Evolutionary conservation across 2,888 invertebrate genomes (phyloP), one percentile per base, ranked within the genome.

Genomic region (Ochropacha duplaris): DNA sequence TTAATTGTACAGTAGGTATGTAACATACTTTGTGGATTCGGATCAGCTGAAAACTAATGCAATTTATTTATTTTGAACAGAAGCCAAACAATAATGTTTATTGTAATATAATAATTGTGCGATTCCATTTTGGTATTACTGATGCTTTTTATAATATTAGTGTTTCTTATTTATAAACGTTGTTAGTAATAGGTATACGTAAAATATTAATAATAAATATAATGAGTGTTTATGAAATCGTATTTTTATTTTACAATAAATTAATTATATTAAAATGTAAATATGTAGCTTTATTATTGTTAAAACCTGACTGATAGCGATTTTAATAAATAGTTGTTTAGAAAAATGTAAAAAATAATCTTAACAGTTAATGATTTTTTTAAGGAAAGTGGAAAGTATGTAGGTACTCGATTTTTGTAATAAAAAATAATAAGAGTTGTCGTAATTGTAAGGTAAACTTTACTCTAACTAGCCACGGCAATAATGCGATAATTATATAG

Each of bases 271-370:
- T 19, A 19, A 44, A 44, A 44, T 44, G 19, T 44, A 44, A 19
- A 44, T 44, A 44, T 64, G 59, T 75, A 76, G 75, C 56, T 63
- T 80, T 72, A 83, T 68, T 77, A 79, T 82, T 87, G 84, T 86
- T 87, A 74, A 84, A 75, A 79, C 81, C 90, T 88, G 90, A 90
- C 90, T 90, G 90, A 90, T 90, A 89, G 86, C 76, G 63, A 80
- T 76, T 81, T 83, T 81, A 73, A 75, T n/a, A 44, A 44, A 60
- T 78, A 79, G 71, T 65, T 61, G 19, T 61, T 69, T 71, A 68
- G 31, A 12, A 58, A 62, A 58, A 54, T 57, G 57, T 66, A 58
- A 58, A 58, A 54, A 60, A 57, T 64, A 63, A 60, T 61, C 0
- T 60, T 52, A 57, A 55, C 61, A 61, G 39, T 39, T 62, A 62